Percentiles rank a stretch among this genome's conserved stretches.
Evolutionary conservation across 2,888 invertebrate genomes (phyloP).

Genomic region (Aleiodes alternator): DNA sequence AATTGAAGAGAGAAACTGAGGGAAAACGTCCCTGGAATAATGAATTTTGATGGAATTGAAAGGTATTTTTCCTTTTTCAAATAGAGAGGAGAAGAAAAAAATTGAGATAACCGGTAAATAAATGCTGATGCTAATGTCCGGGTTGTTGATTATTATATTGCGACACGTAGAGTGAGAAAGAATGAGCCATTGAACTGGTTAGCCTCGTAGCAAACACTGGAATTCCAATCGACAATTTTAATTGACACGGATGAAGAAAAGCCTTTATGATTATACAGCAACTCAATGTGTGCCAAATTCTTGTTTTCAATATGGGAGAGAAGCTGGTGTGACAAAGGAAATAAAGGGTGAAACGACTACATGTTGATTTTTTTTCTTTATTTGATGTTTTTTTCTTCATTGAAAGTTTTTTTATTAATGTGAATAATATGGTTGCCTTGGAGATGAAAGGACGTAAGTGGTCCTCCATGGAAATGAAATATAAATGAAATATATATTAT

Average conservation of each 20-base stretch:
- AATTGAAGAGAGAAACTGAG: too few relatives aligned
- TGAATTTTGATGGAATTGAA: neutral
- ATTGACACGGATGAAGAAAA: conserved; percentile 3
- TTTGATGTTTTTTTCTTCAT: too few relatives aligned
- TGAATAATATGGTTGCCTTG: too few relatives aligned
- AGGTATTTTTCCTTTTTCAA: neutral
- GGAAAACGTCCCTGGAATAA: conserved; percentile 1
- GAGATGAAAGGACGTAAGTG: too few relatives aligned
- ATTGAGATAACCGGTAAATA: neutral
- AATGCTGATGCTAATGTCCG: conserved; percentile 21
- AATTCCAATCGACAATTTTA: conserved; percentile 36
- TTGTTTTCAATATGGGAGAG: too few relatives aligned
- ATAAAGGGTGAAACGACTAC: too few relatives aligned
- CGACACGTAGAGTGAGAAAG: conserved; percentile 21
- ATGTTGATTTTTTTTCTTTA: too few relatives aligned
- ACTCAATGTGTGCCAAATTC: neutral
- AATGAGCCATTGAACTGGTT: conserved; percentile 42
- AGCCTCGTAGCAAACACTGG: conserved; percentile 32
- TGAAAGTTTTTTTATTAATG: too few relatives aligned
- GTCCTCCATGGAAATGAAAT: too few relatives aligned
- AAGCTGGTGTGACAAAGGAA: too few relatives aligned
- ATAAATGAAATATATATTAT: too few relatives aligned
- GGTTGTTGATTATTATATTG: conserved; percentile 31
- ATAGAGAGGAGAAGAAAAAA: neutral
- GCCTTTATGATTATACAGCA: neutral